These are phyloP conservation scores for Tromatobia lineatoria DNA, from an alignment of 2,888 invertebrate species.

Conservation along the genomic window DNA sequence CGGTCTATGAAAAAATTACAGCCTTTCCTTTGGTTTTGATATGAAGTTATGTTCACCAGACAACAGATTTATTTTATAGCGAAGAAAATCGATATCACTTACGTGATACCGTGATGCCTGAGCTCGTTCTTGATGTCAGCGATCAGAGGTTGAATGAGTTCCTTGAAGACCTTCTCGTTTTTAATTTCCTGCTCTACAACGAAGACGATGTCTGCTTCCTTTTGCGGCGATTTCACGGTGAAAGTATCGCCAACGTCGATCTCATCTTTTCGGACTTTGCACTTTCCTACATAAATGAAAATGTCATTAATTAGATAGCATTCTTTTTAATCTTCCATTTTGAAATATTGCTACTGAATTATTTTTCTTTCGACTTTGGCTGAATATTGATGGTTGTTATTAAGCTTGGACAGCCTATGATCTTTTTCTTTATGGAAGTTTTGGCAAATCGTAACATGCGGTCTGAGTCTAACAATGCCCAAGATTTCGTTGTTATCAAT, in stretches of 20 bases:
- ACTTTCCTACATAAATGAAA: constrained; percentile 81
- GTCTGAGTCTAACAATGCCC: too few relatives aligned
- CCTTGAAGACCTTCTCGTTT: constrained; percentile 89
- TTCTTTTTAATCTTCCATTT: too few relatives aligned
- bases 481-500: too few relatives aligned
- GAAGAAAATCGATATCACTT: constrained; percentile 78
- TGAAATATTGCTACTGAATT: not conserved
- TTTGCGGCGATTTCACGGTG: constrained; percentile 89
- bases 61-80: constrained; percentile 6
- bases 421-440: too few relatives aligned
- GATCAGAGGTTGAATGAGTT: constrained; percentile 88
- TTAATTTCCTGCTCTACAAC: constrained; percentile 90
- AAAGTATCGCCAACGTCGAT: constrained; percentile 88
- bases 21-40: too few relatives aligned
- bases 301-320: not conserved
- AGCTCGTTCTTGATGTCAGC: constrained; percentile 88
- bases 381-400: too few relatives aligned
- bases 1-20: too few relatives aligned
- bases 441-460: too few relatives aligned
- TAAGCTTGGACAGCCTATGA: too few relatives aligned
- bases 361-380: too few relatives aligned
- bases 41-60: too few relatives aligned
- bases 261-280: constrained; percentile 85
- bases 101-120: constrained; percentile 89
- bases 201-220: constrained; percentile 93